Conservation (phyloP, 2,888 invertebrate genomes). For the Lithophane semibrunnea region DNA sequence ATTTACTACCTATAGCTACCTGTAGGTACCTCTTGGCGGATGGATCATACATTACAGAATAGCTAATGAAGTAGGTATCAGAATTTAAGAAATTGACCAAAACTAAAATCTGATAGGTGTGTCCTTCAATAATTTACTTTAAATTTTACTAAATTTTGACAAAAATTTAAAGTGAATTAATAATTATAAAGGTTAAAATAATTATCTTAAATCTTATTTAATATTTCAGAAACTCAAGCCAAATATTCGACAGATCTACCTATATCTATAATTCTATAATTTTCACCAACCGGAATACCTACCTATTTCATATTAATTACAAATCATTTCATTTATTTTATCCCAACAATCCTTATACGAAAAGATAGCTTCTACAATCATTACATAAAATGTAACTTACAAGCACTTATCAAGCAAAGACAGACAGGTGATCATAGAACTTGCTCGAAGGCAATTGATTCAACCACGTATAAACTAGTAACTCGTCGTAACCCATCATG, state of each 20-base stretch:
- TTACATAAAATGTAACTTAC: constrained; percentile 4
- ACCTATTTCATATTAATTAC: not conserved
- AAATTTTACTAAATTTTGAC: no score
- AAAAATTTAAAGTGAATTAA: not conserved
- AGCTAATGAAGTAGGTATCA: not conserved
- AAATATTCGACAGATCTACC: not conserved
- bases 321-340: not conserved
- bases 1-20: not conserved
- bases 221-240: not conserved
- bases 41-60: not conserved
- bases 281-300: no score
- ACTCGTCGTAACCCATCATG: constrained; percentile 38
- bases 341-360: not conserved
- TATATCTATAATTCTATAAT: no score
- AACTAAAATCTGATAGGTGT: no score
- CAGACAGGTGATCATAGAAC: constrained; percentile 38
- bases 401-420: constrained; percentile 13
- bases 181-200: no score
- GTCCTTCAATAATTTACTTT: not conserved
- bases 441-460: constrained; percentile 41
- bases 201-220: not conserved
- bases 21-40: not conserved
- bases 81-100: not conserved
- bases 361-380: not conserved
- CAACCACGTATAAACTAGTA: constrained; percentile 31